A percentile compares a stretch with the other conserved stretches of the same genome.
phyloP scores from a whole-genome alignment of 1,140 invertebrate genomes.

The Saccostrea echinata region DNA sequence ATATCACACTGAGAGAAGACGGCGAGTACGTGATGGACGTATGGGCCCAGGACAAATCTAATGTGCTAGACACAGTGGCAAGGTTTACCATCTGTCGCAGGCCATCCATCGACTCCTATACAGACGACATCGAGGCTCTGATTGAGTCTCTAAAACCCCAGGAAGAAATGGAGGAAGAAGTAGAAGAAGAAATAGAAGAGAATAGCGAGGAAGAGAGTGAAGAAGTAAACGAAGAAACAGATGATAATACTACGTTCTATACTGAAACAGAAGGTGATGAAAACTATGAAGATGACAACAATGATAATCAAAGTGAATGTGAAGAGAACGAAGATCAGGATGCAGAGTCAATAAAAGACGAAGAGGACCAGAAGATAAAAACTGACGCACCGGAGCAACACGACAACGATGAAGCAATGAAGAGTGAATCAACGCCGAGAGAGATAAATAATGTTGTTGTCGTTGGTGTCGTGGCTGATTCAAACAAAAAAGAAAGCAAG shows the following conservation, averaged over 20 bases:
- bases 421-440: not conserved
- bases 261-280: not conserved
- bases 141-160: slow-evolving; percentile 52
- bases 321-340: slow-evolving; percentile 43
- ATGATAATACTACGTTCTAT: not conserved
- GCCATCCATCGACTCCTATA: slow-evolving; percentile 46
- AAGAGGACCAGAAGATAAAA: not conserved
- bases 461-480: not conserved
- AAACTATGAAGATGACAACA: slow-evolving; percentile 10
- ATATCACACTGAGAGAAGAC: slow-evolving; percentile 46
- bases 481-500: not conserved
- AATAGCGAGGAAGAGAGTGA: slow-evolving; percentile 31
- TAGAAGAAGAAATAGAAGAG: slow-evolving; percentile 39
- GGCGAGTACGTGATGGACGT: slow-evolving; percentile 54
- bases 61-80: slow-evolving; percentile 27
- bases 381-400: not conserved
- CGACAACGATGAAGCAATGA: not conserved
- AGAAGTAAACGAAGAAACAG: not conserved
- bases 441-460: not conserved
- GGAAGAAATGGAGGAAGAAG: slow-evolving; percentile 26
- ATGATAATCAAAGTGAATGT: slow-evolving; percentile 1
- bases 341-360: not conserved
- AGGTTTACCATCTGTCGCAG: slow-evolving; percentile 48
- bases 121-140: slow-evolving; percentile 56
- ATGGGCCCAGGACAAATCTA: slow-evolving; percentile 41